These are phyloP conservation scores for Cephus nigrinus DNA, from an alignment of 2,888 invertebrate species.

Conservation along the genomic window DNA sequence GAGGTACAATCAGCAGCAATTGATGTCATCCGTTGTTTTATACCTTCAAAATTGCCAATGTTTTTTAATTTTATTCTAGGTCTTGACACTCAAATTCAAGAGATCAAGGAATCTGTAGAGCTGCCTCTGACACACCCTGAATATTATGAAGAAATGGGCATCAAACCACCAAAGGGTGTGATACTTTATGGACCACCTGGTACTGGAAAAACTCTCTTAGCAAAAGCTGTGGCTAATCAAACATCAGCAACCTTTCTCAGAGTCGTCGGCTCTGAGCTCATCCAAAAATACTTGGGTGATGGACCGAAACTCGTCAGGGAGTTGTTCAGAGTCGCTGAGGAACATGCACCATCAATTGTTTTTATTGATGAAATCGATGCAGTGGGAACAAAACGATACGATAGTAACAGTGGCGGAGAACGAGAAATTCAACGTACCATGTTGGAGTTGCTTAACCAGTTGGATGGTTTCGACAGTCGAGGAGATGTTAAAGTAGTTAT, in stretches of 20 bases:
- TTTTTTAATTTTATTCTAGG: slow-evolving; percentile 61
- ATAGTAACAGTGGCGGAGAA: slow-evolving; percentile 99
- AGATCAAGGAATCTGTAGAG: slow-evolving; percentile 98
- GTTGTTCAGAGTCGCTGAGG: slow-evolving; percentile 98
- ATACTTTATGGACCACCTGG: slow-evolving; percentile 98
- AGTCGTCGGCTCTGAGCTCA: slow-evolving; percentile 99
- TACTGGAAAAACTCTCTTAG: slow-evolving; percentile 97
- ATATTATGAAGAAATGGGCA: slow-evolving; percentile 99
- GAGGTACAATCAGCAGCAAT: slow-evolving; percentile 68
- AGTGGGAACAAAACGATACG: slow-evolving; percentile 98
- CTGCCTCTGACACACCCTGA: slow-evolving; percentile 98
- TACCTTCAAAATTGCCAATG: not conserved
- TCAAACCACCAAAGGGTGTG: slow-evolving; percentile 99
- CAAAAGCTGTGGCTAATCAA: slow-evolving; percentile 99
- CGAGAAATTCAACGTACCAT: slow-evolving; percentile 99
- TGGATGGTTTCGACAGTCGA: slow-evolving; percentile 80
- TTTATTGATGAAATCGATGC: slow-evolving; percentile 99
- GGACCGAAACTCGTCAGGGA: slow-evolving; percentile 98
- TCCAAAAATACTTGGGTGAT: slow-evolving; percentile 99
- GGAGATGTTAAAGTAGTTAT: slow-evolving; percentile 82
- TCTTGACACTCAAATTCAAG: slow-evolving; percentile 96
- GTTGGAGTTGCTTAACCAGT: slow-evolving; percentile 97
- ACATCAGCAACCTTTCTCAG: slow-evolving; percentile 98
- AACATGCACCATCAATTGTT: slow-evolving; percentile 99
- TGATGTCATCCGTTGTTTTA: not conserved